These are phyloP conservation scores for Leucopsar rothschildi DNA, from an alignment of 2,113 vertebrate genomes.

Conservation along the genomic window DNA sequence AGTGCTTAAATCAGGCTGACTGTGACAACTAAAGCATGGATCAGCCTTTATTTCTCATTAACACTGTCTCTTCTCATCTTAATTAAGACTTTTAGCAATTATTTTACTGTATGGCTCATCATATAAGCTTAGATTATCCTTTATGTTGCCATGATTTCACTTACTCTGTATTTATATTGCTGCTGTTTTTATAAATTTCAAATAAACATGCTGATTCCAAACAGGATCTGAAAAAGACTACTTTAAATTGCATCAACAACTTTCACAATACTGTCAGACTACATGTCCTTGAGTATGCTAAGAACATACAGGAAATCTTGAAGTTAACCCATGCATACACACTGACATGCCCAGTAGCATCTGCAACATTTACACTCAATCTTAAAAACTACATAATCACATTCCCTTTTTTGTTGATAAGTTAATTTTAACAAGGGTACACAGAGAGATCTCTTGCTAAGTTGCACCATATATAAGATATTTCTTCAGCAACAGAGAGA, in stretches of 20 bases:
- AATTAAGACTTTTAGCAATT: background rate
- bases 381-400: background rate
- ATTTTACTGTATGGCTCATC: background rate
- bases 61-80: background rate
- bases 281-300: background rate
- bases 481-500: background rate
- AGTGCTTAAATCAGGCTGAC: slow-evolving; percentile 11
- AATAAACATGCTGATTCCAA: background rate
- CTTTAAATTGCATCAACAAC: background rate
- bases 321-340: background rate
- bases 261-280: background rate
- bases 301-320: background rate
- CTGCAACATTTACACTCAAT: background rate
- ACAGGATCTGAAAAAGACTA: background rate
- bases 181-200: background rate
- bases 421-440: background rate
- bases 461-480: background rate
- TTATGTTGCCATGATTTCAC: background rate
- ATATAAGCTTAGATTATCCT: background rate
- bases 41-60: slow-evolving; percentile 23
- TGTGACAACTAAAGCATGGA: background rate
- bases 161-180: background rate
- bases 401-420: background rate
- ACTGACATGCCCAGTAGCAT: background rate
- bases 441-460: background rate